These are phyloP conservation scores for Empis livida DNA, from an alignment of 2,888 invertebrate species.

Conservation along the genomic window DNA sequence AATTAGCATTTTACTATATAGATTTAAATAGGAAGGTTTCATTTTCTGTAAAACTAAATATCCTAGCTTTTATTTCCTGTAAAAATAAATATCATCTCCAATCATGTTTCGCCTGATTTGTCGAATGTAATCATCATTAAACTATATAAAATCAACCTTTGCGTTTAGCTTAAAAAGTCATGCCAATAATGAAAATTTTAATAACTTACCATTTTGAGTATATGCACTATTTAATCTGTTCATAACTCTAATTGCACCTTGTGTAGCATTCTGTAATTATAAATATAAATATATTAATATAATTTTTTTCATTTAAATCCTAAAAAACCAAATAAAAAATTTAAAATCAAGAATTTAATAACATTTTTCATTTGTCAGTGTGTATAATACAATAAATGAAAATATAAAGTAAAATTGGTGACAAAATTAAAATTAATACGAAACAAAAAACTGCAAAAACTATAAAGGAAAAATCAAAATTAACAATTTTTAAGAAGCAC, in stretches of 20 bases:
- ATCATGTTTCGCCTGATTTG: no score
- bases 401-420: slow-evolving; percentile 6
- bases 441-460: slow-evolving; percentile 8
- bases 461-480: slow-evolving; percentile 3
- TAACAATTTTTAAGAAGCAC: slow-evolving; percentile 5
- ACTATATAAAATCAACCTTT: no score
- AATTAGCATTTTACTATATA: no score
- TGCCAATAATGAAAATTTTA: no score
- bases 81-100: no score
- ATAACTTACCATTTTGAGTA: slow-evolving; percentile 20
- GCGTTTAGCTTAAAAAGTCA: no score
- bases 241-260: slow-evolving; percentile 30
- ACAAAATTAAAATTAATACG: slow-evolving; percentile 1
- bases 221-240: slow-evolving; percentile 12
- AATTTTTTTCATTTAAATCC: background rate
- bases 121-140: no score
- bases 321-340: no score
- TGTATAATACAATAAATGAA: slow-evolving; percentile 11
- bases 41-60: no score
- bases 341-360: slow-evolving; percentile 4
- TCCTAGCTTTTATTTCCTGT: no score
- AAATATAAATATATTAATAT: slow-evolving; percentile 13
- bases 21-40: no score
- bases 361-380: slow-evolving; percentile 2
- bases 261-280: slow-evolving; percentile 38